phyloP scores from a whole-genome alignment of 2,113 vertebrate species.

The Nyctereutes procyonoides region DNA sequence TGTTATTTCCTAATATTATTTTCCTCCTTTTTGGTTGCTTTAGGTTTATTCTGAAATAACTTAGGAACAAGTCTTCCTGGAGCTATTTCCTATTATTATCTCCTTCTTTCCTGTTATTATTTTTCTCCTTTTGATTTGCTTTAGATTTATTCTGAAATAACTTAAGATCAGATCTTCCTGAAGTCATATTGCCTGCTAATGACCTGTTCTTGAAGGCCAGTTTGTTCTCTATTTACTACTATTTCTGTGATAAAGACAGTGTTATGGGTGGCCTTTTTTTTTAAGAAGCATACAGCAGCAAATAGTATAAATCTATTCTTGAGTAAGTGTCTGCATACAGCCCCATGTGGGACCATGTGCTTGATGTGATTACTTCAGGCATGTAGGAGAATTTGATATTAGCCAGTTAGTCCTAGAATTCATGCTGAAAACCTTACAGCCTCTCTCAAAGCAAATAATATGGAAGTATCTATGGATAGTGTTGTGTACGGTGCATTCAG shows the following conservation, averaged over 20 bases:
- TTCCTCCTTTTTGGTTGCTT: neutral
- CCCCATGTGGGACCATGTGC: neutral
- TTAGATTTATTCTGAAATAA: slow-evolving; percentile 56
- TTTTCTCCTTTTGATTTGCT: slow-evolving; percentile 44
- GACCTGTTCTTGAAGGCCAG: neutral
- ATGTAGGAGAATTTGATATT: neutral
- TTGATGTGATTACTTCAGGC: neutral
- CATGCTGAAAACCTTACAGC: neutral
- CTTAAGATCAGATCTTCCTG: neutral
- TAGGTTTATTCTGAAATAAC: slow-evolving; percentile 53
- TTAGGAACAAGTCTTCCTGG: neutral
- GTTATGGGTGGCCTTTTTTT: neutral
- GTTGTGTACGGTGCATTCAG: neutral
- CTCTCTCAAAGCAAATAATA: neutral
- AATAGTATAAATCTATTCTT: neutral
- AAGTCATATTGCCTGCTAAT: slow-evolving; percentile 17
- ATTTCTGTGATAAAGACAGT: neutral
- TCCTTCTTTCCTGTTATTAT: neutral
- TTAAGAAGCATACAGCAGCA: neutral
- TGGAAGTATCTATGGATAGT: neutral
- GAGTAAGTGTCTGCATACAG: neutral
- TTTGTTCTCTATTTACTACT: slow-evolving; percentile 17
- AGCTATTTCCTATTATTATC: neutral
- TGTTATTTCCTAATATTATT: neutral
- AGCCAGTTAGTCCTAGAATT: neutral